Evolutionary conservation across 2,113 vertebrate genomes (phyloP), one percentile per base, ranked within the genome.

Genomic region (Orientallactaga bullata): DNA sequence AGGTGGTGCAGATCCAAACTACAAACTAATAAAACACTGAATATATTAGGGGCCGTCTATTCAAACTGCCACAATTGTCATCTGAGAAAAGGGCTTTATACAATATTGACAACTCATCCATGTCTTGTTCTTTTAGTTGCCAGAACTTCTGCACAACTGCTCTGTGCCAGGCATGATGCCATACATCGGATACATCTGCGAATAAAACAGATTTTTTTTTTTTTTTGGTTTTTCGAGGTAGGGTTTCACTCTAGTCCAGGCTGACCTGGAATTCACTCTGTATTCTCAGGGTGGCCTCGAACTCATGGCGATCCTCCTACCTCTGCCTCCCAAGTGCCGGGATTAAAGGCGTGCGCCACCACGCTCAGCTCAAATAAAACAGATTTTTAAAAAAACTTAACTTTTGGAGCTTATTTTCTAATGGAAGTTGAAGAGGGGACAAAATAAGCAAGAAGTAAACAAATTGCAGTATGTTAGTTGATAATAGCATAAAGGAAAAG

Each of bases 171-270:
- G 7, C 21, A 17, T 68, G 89, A 37, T 51, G 81, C 66, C 92
- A 23, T 55, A 30, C 78, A 26, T n/a, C 17, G 51, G 32, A 63
- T 82, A 39, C 18, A 21, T n/a, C 85, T 78, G 1, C 42, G 58
- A 86, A 58, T 63, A 78, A 88, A 90, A 87, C 23, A 89, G 32
- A 72, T n/a, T n/a, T n/a, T n/a, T n/a, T n/a, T n/a, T n/a, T n/a
- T n/a, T n/a, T n/a, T n/a, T n/a, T n/a, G n/a, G n/a, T n/a, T n/a
- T n/a, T n/a, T n/a, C n/a, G n/a, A n/a, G n/a, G n/a, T n/a, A n/a
- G n/a, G n/a, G n/a, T n/a, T n/a, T n/a, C n/a, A n/a, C n/a, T n/a
- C n/a, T n/a, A n/a, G n/a, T n/a, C n/a, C n/a, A n/a, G n/a, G n/a
- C n/a, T n/a, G n/a, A n/a, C n/a, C n/a, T n/a, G n/a, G n/a, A n/a